phyloP scores from a whole-genome alignment of 2,797 vertebrate species.

The Anguilla marmorata region DNA sequence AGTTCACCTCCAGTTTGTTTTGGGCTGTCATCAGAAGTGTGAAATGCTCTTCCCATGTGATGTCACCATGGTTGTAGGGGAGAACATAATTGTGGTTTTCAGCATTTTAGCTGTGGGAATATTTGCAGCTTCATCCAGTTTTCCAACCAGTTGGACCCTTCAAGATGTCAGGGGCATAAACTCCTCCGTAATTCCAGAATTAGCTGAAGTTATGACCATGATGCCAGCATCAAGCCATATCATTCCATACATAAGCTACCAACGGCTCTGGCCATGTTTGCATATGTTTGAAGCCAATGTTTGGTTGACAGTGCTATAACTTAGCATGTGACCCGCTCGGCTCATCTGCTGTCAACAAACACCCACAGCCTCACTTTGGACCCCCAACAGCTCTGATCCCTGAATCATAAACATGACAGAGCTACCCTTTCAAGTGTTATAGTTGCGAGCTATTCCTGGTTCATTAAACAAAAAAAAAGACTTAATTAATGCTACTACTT shows the following conservation, averaged over 20 bases:
- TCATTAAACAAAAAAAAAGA: conserved; percentile 45
- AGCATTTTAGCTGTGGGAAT: conserved; percentile 11
- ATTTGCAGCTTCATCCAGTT: not conserved
- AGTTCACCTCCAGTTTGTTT: conserved; percentile 17
- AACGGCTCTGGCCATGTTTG: conserved; percentile 20
- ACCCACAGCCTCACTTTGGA: conserved; percentile 12
- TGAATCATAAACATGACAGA: conserved; percentile 51
- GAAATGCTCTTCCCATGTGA: conserved; percentile 8
- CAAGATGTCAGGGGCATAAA: conserved; percentile 13
- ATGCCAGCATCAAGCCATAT: conserved; percentile 8
- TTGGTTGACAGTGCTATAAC: conserved; percentile 11
- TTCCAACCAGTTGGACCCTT: conserved; percentile 12
- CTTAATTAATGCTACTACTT: conserved; percentile 45
- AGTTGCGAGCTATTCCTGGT: conserved; percentile 52
- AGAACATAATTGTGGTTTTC: conserved; percentile 19
- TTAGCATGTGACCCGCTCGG: conserved; percentile 3
- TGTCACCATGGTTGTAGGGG: conserved; percentile 10
- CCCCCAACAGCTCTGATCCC: conserved; percentile 17
- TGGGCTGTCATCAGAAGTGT: conserved; percentile 23
- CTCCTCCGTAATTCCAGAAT: conserved; percentile 8
- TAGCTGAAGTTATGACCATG: not conserved
- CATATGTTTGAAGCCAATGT: conserved; percentile 6
- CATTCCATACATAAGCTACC: conserved; percentile 9
- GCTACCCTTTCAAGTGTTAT: conserved; percentile 39
- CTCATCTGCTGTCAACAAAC: not conserved